phyloP scores from a whole-genome alignment of 2,797 vertebrate species.

The Gephyroberyx darwinii region DNA sequence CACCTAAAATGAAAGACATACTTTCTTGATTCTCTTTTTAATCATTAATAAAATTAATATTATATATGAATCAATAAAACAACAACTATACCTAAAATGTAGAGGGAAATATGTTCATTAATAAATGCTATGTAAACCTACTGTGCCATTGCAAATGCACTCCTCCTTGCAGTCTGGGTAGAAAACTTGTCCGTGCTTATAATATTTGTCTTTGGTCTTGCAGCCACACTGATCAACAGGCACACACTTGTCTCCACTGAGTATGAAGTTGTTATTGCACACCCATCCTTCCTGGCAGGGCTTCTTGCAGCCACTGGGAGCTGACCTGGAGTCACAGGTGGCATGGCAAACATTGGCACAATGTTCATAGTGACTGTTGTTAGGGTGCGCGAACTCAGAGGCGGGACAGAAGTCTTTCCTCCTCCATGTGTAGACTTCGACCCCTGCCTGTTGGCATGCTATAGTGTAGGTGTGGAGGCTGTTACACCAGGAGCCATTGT shows the following conservation, averaged over 20 bases:
- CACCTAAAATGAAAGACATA: slow-evolving; percentile 11
- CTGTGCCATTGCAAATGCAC: slow-evolving; percentile 47
- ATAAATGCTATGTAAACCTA: slow-evolving; percentile 13
- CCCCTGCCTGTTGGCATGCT: slow-evolving; percentile 66
- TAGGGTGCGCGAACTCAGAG: slow-evolving; percentile 73
- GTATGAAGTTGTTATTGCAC: slow-evolving; percentile 73
- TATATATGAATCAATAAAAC: too few relatives aligned
- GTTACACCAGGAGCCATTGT: slow-evolving; percentile 57
- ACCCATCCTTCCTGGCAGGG: slow-evolving; percentile 80
- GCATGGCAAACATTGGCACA: slow-evolving; percentile 78
- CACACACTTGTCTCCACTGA: slow-evolving; percentile 73
- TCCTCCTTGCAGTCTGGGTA: slow-evolving; percentile 55
- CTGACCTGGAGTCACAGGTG: slow-evolving; percentile 65
- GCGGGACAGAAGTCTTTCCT: slow-evolving; percentile 65
- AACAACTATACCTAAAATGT: background rate
- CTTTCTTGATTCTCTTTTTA: background rate
- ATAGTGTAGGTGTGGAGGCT: slow-evolving; percentile 71
- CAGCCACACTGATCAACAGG: slow-evolving; percentile 77
- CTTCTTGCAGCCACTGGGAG: slow-evolving; percentile 52
- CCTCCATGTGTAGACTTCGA: slow-evolving; percentile 73
- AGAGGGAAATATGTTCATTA: background rate
- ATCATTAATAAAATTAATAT: background rate
- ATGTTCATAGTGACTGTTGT: slow-evolving; percentile 80
- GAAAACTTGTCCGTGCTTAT: slow-evolving; percentile 64
- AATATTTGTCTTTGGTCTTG: slow-evolving; percentile 50